These are phyloP conservation scores for Sitta carolinensis DNA, from an alignment of 2,797 vertebrate genomes.

Conservation along the genomic window DNA sequence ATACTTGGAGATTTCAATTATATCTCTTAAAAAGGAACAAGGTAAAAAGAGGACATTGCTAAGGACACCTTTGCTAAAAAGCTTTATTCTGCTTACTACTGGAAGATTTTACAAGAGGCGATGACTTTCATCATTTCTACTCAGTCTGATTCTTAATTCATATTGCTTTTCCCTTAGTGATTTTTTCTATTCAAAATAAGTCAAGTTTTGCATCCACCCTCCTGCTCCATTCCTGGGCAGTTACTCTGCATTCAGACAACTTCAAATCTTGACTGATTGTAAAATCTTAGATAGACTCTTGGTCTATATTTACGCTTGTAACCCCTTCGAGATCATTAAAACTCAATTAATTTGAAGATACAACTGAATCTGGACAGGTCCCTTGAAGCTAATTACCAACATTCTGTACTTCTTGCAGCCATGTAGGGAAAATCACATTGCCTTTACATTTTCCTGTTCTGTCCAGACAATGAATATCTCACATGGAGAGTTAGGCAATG, in stretches of 20 bases:
- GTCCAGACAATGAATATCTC: not conserved
- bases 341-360: not conserved
- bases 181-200: not conserved
- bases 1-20: not conserved
- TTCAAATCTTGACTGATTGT: not conserved
- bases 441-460: not conserved
- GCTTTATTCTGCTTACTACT: not conserved
- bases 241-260: not conserved
- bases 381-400: not conserved
- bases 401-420: not conserved
- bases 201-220: not conserved
- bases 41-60: not conserved
- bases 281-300: not conserved
- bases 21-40: not conserved
- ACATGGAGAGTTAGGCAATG: accelerated
- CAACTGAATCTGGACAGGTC: not conserved
- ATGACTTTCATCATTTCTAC: not conserved
- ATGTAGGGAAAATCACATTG: not conserved
- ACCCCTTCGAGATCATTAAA: not conserved
- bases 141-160: not conserved
- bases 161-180: not conserved
- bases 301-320: not conserved
- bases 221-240: not conserved
- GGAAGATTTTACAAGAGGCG: not conserved
- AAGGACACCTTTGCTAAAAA: not conserved